Evolutionary conservation across 1,140 invertebrate species (phyloP).

Genomic region (Micrasema minimum): DNA sequence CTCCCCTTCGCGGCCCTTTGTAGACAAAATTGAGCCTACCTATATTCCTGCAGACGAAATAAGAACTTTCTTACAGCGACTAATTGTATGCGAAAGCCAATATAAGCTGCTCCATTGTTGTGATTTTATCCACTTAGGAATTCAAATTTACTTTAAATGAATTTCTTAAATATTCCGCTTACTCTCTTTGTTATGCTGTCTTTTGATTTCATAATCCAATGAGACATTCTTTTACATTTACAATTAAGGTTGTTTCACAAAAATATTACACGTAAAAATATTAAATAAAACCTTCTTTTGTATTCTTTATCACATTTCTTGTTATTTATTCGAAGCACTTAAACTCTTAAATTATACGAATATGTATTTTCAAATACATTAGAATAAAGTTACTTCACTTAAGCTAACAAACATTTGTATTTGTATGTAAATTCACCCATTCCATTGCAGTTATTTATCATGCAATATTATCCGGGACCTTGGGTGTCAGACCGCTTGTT

Average conservation of each 20-base stretch:
- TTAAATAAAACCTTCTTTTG: too few species aligned
- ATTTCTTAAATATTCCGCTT: background rate
- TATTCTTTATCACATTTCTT: too few species aligned
- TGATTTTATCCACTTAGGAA: conserved; percentile 25
- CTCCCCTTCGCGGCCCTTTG: conserved; percentile 34
- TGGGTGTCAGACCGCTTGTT: conserved; percentile 45
- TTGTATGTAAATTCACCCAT: conserved; percentile 5
- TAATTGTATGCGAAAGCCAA: conserved; percentile 37
- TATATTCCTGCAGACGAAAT: conserved; percentile 12
- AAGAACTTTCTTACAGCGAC: conserved; percentile 33
- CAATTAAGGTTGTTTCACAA: too few species aligned
- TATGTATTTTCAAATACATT: too few species aligned
- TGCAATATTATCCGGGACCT: conserved; percentile 22
- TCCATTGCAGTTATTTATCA: conserved; percentile 12
- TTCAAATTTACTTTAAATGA: conserved; percentile 5
- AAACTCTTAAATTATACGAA: too few species aligned
- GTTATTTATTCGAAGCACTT: too few species aligned
- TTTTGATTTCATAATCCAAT: too few species aligned
- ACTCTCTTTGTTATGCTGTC: background rate
- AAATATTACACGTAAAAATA: too few species aligned
- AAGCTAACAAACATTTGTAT: conserved; percentile 2
- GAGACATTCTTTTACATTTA: too few species aligned
- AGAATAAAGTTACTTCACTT: background rate
- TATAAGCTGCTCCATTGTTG: conserved; percentile 29
- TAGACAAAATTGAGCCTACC: conserved; percentile 17